phyloP scores from a whole-genome alignment of 2,888 invertebrate species.

The Plutella xylostella region DNA sequence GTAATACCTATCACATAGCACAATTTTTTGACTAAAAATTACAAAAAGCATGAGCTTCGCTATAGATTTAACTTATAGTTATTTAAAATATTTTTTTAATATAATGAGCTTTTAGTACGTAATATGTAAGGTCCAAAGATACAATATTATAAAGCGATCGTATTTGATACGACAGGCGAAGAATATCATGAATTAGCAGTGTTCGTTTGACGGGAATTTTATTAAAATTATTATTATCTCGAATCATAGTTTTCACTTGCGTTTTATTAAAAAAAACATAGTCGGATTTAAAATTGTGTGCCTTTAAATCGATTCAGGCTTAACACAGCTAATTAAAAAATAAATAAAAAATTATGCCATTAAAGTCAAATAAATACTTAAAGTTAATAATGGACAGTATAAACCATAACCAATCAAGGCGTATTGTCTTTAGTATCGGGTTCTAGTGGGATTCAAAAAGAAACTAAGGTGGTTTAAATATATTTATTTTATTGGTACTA shows the following conservation, averaged over 20 bases:
- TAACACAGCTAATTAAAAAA: too few relatives aligned
- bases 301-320: too few relatives aligned
- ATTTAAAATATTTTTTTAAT: slow-evolving; percentile 28
- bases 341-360: too few relatives aligned
- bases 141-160: slow-evolving; percentile 26
- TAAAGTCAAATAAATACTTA: not conserved
- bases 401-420: too few relatives aligned
- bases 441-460: too few relatives aligned
- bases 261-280: too few relatives aligned
- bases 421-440: too few relatives aligned
- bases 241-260: too few relatives aligned
- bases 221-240: not conserved
- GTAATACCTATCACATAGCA: slow-evolving; percentile 33
- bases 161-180: slow-evolving; percentile 40
- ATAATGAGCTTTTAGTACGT: slow-evolving; percentile 50
- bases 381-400: too few relatives aligned
- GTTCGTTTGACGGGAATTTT: slow-evolving; percentile 34
- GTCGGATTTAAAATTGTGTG: too few relatives aligned
- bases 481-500: too few relatives aligned
- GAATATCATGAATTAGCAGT: slow-evolving; percentile 44
- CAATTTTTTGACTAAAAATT: slow-evolving; percentile 42
- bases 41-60: slow-evolving; percentile 41
- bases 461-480: too few relatives aligned
- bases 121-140: slow-evolving; percentile 62
- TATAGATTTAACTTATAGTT: slow-evolving; percentile 37